phyloP scores from a whole-genome alignment of 2,797 vertebrate genomes.

The Phataginus tetradactyla region DNA sequence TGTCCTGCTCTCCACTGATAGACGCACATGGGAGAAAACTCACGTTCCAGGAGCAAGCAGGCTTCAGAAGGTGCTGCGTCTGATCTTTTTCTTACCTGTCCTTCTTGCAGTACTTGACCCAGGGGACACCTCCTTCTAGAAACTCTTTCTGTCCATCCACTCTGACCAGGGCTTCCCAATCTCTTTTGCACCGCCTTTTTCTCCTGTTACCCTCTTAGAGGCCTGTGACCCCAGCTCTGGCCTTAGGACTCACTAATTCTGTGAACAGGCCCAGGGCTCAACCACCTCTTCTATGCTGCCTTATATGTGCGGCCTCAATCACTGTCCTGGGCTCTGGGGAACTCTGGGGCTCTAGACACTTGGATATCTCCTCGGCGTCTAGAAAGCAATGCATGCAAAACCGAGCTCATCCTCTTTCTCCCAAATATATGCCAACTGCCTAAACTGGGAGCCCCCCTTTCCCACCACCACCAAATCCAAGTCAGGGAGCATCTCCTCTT shows the following conservation, averaged over 20 bases:
- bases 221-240: background rate
- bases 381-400: background rate
- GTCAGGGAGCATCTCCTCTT: background rate
- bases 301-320: background rate
- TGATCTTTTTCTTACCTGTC: background rate
- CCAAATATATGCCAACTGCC: background rate
- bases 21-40: background rate
- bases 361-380: background rate
- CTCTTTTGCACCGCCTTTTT: background rate
- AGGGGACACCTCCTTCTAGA: background rate
- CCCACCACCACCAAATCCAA: background rate
- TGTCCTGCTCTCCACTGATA: background rate
- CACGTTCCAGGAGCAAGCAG: background rate
- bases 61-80: background rate
- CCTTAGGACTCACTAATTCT: background rate
- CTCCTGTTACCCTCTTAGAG: background rate
- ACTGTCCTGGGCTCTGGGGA: background rate
- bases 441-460: background rate
- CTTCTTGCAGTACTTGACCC: background rate
- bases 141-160: background rate
- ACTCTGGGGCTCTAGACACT: background rate
- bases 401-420: background rate
- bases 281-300: background rate
- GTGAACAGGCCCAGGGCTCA: background rate
- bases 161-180: background rate